These are phyloP conservation scores for Amphiura filiformis DNA, from an alignment of 35 echinoderm and acorn worm species.

Conservation along the genomic window DNA sequence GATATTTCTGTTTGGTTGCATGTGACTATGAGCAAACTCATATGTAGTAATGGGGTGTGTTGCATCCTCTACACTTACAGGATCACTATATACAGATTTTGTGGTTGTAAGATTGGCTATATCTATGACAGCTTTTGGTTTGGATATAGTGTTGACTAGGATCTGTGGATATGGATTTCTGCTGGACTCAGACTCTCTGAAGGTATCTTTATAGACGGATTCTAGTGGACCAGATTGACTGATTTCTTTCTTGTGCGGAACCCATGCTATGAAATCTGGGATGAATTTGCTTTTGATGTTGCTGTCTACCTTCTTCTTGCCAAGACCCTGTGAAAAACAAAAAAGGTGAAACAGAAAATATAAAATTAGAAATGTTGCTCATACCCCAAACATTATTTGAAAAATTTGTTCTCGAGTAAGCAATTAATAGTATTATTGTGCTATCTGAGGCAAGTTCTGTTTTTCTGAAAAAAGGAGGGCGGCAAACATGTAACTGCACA, in stretches of 20 bases:
- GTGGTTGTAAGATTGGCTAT: not conserved
- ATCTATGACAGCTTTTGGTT: not conserved
- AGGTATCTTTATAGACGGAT: constrained; percentile 81
- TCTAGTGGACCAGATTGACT: constrained; percentile 57
- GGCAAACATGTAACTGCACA: not conserved
- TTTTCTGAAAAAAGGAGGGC: not conserved
- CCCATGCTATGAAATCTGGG: constrained; percentile 96
- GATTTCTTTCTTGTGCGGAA: constrained; percentile 87
- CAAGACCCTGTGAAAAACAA: constrained; percentile 70
- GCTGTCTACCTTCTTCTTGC: constrained; percentile 82
- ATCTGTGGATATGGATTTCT: constrained; percentile 28
- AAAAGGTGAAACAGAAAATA: constrained; percentile 18
- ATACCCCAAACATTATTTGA: not conserved
- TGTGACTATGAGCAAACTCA: constrained; percentile 66
- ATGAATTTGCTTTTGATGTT: constrained; percentile 59
- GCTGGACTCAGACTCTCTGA: constrained; percentile 9
- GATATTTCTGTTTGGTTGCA: constrained; percentile 76
- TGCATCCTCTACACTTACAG: constrained; percentile 46
- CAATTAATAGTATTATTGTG: not conserved
- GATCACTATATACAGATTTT: constrained; percentile 16
- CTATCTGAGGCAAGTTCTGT: not conserved
- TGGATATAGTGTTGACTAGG: constrained; percentile 42
- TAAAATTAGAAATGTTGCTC: not conserved
- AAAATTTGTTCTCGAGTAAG: not conserved
- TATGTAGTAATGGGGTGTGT: constrained; percentile 71